Conservation (phyloP, 2,888 invertebrate genomes). For the Tipula unca region DNA sequence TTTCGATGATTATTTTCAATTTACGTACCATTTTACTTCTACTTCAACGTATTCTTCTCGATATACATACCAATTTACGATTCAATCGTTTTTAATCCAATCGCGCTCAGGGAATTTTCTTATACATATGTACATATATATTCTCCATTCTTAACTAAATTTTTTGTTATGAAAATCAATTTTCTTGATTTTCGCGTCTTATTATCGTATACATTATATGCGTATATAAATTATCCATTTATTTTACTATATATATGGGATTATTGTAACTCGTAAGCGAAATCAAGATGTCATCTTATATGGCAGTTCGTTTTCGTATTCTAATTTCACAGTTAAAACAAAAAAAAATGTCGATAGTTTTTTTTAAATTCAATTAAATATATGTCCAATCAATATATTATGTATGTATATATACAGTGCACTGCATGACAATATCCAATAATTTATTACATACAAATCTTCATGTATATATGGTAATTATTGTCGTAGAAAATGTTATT, state of each 20-base stretch:
- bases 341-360: background rate
- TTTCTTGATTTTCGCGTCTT: background rate
- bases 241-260: background rate
- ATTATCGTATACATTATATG: background rate
- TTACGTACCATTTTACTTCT: background rate
- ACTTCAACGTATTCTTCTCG: background rate
- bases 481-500: background rate
- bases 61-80: background rate
- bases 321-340: background rate
- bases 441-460: background rate
- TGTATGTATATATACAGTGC: background rate
- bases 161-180: background rate
- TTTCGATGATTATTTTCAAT: background rate
- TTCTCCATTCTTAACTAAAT: too few relatives aligned
- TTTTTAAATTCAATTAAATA: background rate
- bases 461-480: slow-evolving; percentile 14
- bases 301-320: background rate
- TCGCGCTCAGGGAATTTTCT: background rate
- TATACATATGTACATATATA: too few relatives aligned
- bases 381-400: background rate
- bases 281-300: slow-evolving; percentile 14
- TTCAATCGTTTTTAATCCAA: slow-evolving; percentile 4
- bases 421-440: background rate
- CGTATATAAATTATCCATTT: background rate
- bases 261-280: background rate